Evolutionary conservation across 2,888 invertebrate genomes (phyloP), one percentile per base, ranked within the genome.

Genomic region (Laothoe populi): DNA sequence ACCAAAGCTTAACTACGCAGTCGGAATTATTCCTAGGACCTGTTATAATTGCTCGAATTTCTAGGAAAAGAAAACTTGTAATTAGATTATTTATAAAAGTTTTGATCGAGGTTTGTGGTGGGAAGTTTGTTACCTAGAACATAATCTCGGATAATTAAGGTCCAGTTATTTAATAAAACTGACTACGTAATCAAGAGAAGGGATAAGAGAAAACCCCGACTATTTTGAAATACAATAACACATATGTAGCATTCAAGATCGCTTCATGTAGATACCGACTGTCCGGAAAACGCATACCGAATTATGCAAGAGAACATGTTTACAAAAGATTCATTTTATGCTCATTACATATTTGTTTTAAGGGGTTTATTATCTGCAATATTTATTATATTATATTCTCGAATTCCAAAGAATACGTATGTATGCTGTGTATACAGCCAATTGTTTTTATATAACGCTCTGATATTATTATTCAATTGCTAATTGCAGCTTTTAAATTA

Each of bases 241-340:
- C n/a, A n/a, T n/a, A n/a, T n/a, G n/a, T n/a, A n/a, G n/a, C n/a
- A n/a, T n/a, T 26, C 26, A 26, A 26, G 31, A 8, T 38, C 13
- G 13, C 7, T 7, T 7, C 24, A 24, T 24, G 7, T 24, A 26
- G 48, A 26, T 26, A 24, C 48, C 48, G 24, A 48, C 48, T 24
- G 24, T 13, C 24, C 13, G 4, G 7, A 5, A 23, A 48, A 26
- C 48, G 24, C 26, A 48, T 46, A 48, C n/a, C 48, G 7, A 48
- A 48, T 48, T 48, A 48, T 48, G 26, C 48, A 48, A 48, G 26
- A 24, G 48, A 4, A 26, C 48, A 48, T 24, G 48, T 13, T 26
- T 26, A 48, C 24, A 48, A 48, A 48, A 48, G 48, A 24, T 26
- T 24, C 26, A 26, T 26, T 7, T 13, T n/a, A n/a, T 13, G 13